Percentiles rank a stretch among this genome's conserved stretches.
Conservation (phyloP, 1,140 invertebrate genomes). For the Saccostrea cuccullata region DNA sequence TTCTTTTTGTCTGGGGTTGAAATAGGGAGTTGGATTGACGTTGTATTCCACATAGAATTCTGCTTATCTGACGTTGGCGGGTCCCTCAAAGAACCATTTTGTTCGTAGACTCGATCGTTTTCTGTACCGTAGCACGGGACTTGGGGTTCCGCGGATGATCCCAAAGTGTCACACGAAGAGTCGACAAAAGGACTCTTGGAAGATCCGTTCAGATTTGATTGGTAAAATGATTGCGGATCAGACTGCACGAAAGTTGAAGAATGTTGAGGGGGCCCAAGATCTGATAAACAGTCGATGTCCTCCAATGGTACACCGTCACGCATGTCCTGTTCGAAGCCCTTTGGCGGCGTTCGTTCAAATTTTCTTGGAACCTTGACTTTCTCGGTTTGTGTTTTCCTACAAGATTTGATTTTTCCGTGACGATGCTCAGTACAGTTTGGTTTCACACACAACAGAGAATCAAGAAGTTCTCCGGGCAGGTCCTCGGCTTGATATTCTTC, state of each 20-base stretch:
- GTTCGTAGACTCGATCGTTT: neutral
- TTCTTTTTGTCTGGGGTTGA: no score
- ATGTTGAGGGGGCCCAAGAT: neutral
- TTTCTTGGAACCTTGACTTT: neutral
- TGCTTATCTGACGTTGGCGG: neutral
- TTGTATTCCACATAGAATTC: no score
- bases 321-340: neutral
- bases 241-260: slow-evolving; percentile 18
- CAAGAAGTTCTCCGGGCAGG: neutral
- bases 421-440: neutral
- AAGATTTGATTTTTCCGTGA: neutral
- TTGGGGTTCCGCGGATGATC: neutral
- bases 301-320: neutral
- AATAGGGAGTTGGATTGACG: no score
- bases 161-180: neutral
- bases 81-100: neutral
- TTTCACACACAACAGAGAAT: neutral
- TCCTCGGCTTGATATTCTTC: neutral
- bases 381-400: neutral
- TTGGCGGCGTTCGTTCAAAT: neutral
- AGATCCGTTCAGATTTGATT: neutral
- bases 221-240: neutral
- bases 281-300: neutral
- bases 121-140: neutral
- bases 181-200: neutral